Percentiles rank a stretch among this genome's conserved stretches.
These are phyloP conservation scores for Leucoraja erinaceus DNA, from an alignment of 2,113 vertebrate genomes.

Conservation along the genomic window DNA sequence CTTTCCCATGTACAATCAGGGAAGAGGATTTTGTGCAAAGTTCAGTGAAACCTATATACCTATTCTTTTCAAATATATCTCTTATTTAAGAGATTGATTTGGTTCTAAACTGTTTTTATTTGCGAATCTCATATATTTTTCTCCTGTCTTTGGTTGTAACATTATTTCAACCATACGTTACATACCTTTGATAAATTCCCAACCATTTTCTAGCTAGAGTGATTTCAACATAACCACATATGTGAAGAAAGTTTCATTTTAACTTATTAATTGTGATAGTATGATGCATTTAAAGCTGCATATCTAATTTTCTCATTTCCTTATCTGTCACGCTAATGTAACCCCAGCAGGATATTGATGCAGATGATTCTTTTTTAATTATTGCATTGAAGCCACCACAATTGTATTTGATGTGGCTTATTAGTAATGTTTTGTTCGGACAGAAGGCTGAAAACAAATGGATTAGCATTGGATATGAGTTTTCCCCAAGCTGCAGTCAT, in stretches of 20 bases:
- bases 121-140: neutral
- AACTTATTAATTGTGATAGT: neutral
- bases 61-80: neutral
- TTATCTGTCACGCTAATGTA: neutral
- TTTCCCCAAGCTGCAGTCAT: neutral
- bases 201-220: neutral
- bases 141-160: neutral
- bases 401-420: slow-evolving; percentile 14
- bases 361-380: slow-evolving; percentile 20
- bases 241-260: neutral
- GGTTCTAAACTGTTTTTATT: neutral
- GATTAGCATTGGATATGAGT: slow-evolving; percentile 7
- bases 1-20: no score
- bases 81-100: neutral
- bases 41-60: neutral
- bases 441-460: neutral
- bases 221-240: neutral
- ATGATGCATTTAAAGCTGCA: neutral
- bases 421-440: neutral
- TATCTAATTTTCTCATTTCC: neutral
- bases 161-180: neutral
- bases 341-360: neutral
- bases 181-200: neutral
- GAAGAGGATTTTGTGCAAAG: neutral
- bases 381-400: neutral